These are phyloP conservation scores for Rhegmatorhina hoffmannsi DNA, from an alignment of 2,113 vertebrate species.

Conservation along the genomic window DNA sequence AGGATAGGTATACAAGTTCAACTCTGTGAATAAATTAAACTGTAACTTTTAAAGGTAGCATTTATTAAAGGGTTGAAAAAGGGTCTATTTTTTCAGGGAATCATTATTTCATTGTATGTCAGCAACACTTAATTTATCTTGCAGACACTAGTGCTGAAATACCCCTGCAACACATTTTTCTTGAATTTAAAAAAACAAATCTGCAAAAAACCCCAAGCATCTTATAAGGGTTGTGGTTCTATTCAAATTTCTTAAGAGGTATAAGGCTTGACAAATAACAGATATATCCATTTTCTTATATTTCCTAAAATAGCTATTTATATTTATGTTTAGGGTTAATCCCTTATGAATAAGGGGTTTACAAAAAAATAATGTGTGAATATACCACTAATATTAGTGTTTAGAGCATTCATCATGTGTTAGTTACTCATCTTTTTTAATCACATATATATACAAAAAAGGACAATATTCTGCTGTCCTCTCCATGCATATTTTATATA, in stretches of 20 bases:
- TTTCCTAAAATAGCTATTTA: not conserved
- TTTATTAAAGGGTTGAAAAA: not conserved
- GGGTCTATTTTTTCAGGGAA: not conserved
- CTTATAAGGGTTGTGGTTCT: not conserved
- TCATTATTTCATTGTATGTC: not conserved
- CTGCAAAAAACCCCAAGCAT: rapidly evolving
- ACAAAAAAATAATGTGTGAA: not conserved
- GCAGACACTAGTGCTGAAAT: not conserved
- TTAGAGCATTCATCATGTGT: not conserved
- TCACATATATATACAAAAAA: not conserved
- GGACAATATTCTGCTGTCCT: not conserved
- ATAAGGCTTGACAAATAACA: not conserved
- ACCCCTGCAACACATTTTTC: not conserved
- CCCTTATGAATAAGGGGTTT: not conserved
- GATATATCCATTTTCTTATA: not conserved
- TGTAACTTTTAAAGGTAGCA: not conserved
- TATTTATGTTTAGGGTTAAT: not conserved
- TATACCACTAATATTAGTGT: not conserved
- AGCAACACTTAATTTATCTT: not conserved
- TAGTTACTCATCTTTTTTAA: not conserved
- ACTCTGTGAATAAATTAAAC: not conserved
- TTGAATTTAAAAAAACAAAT: not conserved
- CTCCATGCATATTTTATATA: not conserved
- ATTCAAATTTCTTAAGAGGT: not conserved
- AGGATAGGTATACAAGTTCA: not conserved